Base-by-base conservation (phyloP, 2,888 invertebrate genomes). In the Anagyrus pseudococci region DNA sequence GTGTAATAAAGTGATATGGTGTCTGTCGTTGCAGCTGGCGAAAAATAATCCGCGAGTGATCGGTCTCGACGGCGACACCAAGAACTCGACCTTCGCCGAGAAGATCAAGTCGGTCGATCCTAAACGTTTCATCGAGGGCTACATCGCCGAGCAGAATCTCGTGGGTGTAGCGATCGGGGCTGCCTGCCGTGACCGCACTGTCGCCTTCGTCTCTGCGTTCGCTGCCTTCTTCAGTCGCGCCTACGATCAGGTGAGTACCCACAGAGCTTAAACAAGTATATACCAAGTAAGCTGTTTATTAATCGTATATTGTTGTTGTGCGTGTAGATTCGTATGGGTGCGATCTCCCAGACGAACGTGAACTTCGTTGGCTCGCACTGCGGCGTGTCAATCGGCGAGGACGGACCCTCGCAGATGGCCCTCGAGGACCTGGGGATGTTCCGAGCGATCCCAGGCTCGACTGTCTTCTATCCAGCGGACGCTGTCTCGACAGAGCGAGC, bases 341-440 rank as follows among this genome's bases (percentile, higher is more conserved):
- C 98, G 53, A 97, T 99, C 79, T 98, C 98, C 40, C 97, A 97
- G 85, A 93, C 95, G 23, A 98, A 99, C 82, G 92, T 95, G 20
- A 99, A 98, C 83, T 94, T 97, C 81, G 94, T 86, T 64, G 98
- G 98, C 0, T 98, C 98, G 0, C 99, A 99, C 83, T 96, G 95
- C 82, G 99, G 99, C 46, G 92, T 98, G 22, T 96, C 96, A 75
- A 99, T 99, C 83, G 99, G 98, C 33, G 98, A 98, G 83, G 98
- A 98, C 83, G 98, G 98, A 0, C 98, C 99, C 19, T 95, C 95
- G 60, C 99, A 99, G 84, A 99, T 99, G 99, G 99, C 96, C 4
- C 86, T 99, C n/a, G 99, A 99, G 83, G 99, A 99, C 82, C 81
- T 99, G 62, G 94, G 96, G 1, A 86, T 99, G 86, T 99, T 99